These are phyloP conservation scores for Amphiduros pacificus DNA, from an alignment of 2,888 invertebrate genomes.

Conservation along the genomic window DNA sequence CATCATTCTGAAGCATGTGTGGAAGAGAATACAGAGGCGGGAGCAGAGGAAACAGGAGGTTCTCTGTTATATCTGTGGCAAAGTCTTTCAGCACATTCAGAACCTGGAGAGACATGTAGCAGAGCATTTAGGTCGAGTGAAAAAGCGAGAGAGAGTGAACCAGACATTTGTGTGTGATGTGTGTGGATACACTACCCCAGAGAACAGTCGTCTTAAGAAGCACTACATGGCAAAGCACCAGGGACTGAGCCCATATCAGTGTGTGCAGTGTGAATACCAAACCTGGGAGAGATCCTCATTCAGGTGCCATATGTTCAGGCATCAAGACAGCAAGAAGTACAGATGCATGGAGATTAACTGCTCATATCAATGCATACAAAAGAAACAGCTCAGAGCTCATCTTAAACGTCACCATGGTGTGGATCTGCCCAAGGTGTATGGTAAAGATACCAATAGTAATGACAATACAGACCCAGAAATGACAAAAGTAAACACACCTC, in stretches of 20 bases:
- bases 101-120: background rate
- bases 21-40: background rate
- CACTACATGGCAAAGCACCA: background rate
- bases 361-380: background rate
- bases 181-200: background rate
- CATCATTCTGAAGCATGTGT: background rate
- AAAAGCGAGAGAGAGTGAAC: background rate
- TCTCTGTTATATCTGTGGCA: background rate
- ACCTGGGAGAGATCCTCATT: constrained; percentile 1
- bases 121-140: background rate
- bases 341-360: background rate
- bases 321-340: background rate
- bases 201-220: background rate
- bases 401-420: too few species aligned
- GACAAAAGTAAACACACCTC: too few species aligned
- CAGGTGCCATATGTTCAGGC: background rate
- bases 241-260: background rate
- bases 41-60: background rate
- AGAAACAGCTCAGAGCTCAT: background rate
- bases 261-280: background rate
- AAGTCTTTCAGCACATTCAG: background rate
- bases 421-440: too few species aligned
- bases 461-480: too few species aligned
- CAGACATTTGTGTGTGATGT: background rate
- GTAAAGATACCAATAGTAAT: too few species aligned